Evolutionary conservation across 2,113 vertebrate species (phyloP).

Genomic region (Coptodon rendalli): DNA sequence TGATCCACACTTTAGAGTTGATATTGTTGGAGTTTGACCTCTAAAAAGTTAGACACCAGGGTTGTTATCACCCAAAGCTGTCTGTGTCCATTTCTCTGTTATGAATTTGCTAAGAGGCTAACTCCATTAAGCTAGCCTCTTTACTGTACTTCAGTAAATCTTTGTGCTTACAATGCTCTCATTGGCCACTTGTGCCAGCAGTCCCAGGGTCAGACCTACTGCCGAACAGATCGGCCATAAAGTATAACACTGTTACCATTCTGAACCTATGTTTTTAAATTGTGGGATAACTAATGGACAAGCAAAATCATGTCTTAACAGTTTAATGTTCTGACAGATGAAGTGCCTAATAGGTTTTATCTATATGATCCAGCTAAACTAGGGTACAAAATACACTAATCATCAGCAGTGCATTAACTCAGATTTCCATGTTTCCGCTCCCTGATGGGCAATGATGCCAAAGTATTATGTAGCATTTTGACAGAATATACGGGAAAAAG

Average conservation of each 20-base stretch:
- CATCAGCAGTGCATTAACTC: neutral
- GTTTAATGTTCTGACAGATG: neutral
- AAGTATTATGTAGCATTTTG: conserved; percentile 26
- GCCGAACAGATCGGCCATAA: neutral
- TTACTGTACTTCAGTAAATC: neutral
- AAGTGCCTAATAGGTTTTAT: neutral
- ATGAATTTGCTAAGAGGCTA: neutral
- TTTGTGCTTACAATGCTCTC: neutral
- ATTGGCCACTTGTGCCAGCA: neutral
- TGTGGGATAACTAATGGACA: neutral
- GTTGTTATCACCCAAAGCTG: neutral
- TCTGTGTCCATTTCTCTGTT: neutral
- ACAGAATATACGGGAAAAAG: neutral
- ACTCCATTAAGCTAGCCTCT: neutral
- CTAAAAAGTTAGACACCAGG: neutral
- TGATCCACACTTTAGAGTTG: neutral
- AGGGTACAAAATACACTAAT: neutral
- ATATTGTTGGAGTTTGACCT: neutral
- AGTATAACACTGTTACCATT: neutral
- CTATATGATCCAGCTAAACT: neutral
- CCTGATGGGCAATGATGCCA: neutral
- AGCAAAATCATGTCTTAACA: neutral
- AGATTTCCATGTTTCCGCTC: neutral
- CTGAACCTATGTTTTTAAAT: neutral
- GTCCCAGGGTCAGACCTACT: neutral